Evolutionary conservation across 2,113 vertebrate genomes (phyloP).

Genomic region (Cacatua alba): DNA sequence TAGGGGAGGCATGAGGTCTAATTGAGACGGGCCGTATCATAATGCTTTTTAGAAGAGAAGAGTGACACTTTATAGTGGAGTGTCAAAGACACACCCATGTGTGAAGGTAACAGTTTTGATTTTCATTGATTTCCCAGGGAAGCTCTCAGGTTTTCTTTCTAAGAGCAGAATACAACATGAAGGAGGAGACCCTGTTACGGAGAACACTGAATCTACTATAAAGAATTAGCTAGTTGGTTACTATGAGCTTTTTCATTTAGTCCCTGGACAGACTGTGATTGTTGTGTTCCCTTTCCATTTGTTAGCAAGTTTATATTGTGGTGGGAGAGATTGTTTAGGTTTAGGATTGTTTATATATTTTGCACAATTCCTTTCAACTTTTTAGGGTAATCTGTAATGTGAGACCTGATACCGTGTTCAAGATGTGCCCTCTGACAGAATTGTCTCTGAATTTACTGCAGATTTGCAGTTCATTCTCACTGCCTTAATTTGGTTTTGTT

Average conservation of each 20-base stretch:
- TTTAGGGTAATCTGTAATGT: background rate
- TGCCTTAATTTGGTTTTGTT: background rate
- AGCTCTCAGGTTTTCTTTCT: background rate
- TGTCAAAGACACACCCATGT: fast-evolving
- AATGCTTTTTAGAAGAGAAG: background rate
- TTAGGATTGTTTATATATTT: background rate
- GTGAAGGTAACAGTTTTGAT: background rate
- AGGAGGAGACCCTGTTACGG: background rate
- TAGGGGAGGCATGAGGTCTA: background rate
- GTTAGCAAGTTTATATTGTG: background rate
- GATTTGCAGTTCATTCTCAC: background rate
- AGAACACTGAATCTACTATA: background rate
- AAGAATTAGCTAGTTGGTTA: background rate
- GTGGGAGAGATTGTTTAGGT: background rate
- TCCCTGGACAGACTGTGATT: background rate
- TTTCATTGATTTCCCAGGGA: background rate
- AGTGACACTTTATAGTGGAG: background rate
- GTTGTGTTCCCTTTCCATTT: background rate
- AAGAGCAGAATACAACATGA: background rate
- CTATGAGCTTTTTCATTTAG: background rate
- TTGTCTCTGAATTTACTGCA: background rate
- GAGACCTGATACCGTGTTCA: background rate
- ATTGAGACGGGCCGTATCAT: fast-evolving
- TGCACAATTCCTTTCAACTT: constrained; percentile 11
- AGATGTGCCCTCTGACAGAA: background rate